Percentiles rank a stretch among this genome's conserved stretches.
These are phyloP conservation scores for Anolis sagrei DNA, from an alignment of 2,113 vertebrate species.

Conservation along the genomic window DNA sequence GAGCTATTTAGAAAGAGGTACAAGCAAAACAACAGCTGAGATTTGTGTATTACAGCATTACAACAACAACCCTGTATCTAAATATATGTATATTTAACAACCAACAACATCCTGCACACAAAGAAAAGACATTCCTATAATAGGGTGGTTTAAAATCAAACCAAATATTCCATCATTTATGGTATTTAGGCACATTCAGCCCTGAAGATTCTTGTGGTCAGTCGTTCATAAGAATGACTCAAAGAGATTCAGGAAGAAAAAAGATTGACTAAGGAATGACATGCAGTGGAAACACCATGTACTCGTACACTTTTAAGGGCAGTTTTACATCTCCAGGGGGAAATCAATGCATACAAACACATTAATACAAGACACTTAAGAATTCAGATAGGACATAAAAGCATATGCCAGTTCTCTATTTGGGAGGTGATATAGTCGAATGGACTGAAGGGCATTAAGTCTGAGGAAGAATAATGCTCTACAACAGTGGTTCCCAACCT, in stretches of 20 bases:
- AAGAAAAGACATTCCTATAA: background rate
- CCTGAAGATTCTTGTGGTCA: background rate
- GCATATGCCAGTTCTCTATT: background rate
- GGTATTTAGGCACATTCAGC: background rate
- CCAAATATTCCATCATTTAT: background rate
- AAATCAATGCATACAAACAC: background rate
- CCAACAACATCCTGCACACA: background rate
- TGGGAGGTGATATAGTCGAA: background rate
- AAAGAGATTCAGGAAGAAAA: background rate
- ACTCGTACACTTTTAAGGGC: background rate
- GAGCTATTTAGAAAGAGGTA: background rate
- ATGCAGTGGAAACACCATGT: no score
- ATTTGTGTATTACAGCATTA: background rate
- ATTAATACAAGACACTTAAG: background rate
- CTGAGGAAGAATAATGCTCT: background rate
- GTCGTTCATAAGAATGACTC: background rate
- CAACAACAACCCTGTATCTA: background rate
- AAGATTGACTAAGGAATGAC: no score
- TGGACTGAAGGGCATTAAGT: background rate
- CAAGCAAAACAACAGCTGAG: background rate
- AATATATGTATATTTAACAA: background rate
- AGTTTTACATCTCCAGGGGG: no score
- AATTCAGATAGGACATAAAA: background rate
- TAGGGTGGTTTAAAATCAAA: background rate
- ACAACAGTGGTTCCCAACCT: no score